Conservation (phyloP, 2,113 vertebrate genomes). For the Cnemophilus loriae region DNA sequence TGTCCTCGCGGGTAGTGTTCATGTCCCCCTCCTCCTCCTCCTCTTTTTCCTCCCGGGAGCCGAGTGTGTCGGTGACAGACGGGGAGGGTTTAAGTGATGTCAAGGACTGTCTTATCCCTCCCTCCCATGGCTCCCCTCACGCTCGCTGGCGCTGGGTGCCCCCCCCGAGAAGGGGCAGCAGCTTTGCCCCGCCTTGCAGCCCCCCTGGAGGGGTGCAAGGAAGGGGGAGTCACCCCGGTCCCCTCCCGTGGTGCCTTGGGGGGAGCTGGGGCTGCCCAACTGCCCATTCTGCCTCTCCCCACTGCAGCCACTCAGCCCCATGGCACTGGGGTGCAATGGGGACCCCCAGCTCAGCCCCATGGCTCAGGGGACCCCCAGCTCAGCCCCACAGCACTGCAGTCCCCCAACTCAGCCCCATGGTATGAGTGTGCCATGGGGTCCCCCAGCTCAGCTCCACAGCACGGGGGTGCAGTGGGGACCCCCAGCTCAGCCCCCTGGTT, state of each 20-base stretch:
- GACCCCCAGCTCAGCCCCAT: not conserved
- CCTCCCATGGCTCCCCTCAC: not conserved
- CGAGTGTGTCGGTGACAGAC: not conserved
- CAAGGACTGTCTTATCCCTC: not conserved
- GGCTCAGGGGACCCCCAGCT: not conserved
- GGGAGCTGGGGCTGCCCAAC: not conserved
- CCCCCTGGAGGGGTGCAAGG: not conserved
- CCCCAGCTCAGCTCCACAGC: not conserved
- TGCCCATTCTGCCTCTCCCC: not conserved
- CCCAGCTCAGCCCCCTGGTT: not conserved
- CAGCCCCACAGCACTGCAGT: fast-evolving
- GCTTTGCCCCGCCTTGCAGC: not conserved
- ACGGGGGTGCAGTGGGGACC: not conserved
- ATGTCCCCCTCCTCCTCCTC: not conserved
- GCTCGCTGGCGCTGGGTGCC: fast-evolving
- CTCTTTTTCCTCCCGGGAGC: not conserved
- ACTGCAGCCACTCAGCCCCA: not conserved
- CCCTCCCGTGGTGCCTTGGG: not conserved
- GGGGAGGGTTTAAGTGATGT: conserved; percentile 52
- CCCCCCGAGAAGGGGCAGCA: not conserved
- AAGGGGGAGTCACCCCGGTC: not conserved
- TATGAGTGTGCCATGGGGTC: not conserved
- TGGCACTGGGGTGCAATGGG: not conserved
- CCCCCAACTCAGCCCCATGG: too few species aligned
- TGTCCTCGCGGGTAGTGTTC: not conserved